phyloP scores from a whole-genome alignment of 2,113 vertebrate species.

The Nibea albiflora region DNA sequence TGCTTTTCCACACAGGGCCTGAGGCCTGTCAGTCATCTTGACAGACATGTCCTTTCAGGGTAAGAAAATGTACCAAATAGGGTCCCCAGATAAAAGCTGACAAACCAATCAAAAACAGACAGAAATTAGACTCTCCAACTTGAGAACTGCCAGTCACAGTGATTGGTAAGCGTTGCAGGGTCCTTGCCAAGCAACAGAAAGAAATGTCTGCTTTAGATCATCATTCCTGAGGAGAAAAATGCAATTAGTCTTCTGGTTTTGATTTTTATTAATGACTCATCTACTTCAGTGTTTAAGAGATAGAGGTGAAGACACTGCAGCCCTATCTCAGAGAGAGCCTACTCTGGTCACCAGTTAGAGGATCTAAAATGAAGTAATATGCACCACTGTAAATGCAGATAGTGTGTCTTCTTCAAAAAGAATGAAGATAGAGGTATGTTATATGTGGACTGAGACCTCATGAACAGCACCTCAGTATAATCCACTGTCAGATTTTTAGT shows the following conservation, averaged over 20 bases:
- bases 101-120: conserved; percentile 76
- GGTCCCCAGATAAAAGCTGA: conserved; percentile 78
- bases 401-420: not conserved
- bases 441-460: not conserved
- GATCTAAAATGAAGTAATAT: not conserved
- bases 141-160: conserved; percentile 77
- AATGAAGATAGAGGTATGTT: conserved; percentile 13
- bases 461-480: not conserved
- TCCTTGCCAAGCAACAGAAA: conserved; percentile 41
- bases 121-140: conserved; percentile 76
- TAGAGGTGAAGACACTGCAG: not conserved
- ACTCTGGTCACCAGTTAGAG: not conserved
- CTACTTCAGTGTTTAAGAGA: conserved; percentile 1
- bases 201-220: conserved; percentile 47
- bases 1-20: conserved; percentile 54
- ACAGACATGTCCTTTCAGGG: conserved; percentile 78
- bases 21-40: conserved; percentile 81
- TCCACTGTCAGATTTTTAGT: conserved; percentile 5
- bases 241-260: conserved; percentile 20
- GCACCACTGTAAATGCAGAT: not conserved
- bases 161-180: conserved; percentile 73
- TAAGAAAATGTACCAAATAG: conserved; percentile 70
- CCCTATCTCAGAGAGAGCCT: not conserved
- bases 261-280: conserved; percentile 30
- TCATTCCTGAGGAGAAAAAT: conserved; percentile 41